phyloP scores from a whole-genome alignment of 2,113 vertebrate genomes.

The Tapirus terrestris region DNA sequence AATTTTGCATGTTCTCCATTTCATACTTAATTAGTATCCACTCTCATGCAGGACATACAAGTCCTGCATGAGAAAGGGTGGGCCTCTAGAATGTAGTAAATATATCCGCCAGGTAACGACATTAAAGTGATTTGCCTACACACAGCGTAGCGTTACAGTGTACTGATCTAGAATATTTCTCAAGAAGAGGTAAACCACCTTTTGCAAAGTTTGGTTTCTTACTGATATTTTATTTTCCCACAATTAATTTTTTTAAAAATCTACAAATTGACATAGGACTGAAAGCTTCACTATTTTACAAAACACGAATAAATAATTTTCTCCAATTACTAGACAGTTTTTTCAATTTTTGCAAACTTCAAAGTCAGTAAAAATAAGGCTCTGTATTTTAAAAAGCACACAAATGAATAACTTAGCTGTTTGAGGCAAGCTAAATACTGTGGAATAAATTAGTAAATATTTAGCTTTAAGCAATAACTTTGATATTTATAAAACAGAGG shows the following conservation, averaged over 20 bases:
- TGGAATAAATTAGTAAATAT: conserved; percentile 95
- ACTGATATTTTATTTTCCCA: not conserved
- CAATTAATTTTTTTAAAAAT: conserved; percentile 43
- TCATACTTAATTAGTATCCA: not conserved
- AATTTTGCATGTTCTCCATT: not conserved
- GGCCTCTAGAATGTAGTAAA: not conserved
- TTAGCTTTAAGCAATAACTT: conserved; percentile 90
- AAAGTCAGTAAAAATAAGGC: conserved; percentile 83
- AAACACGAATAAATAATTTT: conserved; percentile 76
- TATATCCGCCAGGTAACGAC: not conserved
- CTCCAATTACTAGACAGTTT: conserved; percentile 68
- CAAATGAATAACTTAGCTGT: conserved; percentile 91
- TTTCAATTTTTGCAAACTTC: conserved; percentile 77
- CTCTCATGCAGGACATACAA: not conserved
- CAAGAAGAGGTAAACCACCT: conserved; percentile 42
- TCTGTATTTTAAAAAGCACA: conserved; percentile 83
- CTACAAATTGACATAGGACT: conserved; percentile 78
- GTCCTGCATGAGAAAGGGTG: not conserved
- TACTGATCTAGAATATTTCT: not conserved
- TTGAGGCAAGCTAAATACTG: conserved; percentile 92
- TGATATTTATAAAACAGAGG: conserved; percentile 90
- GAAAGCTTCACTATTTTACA: conserved; percentile 83
- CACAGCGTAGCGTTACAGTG: not conserved
- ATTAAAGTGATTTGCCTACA: conserved; percentile 15
- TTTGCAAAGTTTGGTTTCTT: conserved; percentile 26